Evolutionary conservation across 2,797 vertebrate species (phyloP), one percentile per base, ranked within the genome.

Genomic region (Myripristis jacobus): DNA sequence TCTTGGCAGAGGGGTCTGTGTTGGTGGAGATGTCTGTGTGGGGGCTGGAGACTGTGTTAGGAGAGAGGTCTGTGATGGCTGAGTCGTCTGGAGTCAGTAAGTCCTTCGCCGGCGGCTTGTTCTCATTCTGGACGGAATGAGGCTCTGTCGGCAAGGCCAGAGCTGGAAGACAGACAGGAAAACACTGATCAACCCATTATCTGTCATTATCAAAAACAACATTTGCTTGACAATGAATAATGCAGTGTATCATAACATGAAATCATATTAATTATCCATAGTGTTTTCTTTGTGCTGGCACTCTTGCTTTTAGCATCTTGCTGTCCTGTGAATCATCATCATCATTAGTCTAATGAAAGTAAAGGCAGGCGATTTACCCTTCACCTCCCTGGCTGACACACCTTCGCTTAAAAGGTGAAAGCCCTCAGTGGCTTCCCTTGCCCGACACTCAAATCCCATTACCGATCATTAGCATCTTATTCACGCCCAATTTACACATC

Each of bases 81-180:
- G 92, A 94, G 89, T 94, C 91, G 0, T 90, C 91, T 0, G 93
- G 87, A 48, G 81, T 93, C 61, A 85, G 85, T 5, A 66, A 55
- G 66, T 88, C 90, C 29, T 89, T 93, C 18, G 52, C 82, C 47
- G 66, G 46, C 46, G 66, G 78, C 50, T 87, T 83, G 64, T 90
- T 87, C n/a, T 82, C 88, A 41, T 79, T 77, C 66, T 86, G 81
- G 79, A 86, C 87, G 79, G 79, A 50, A 34, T 71, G 90, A 48
- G 77, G 60, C 16, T 86, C 88, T 4, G 84, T 66, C 62, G 85
- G 86, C 76, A 93, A 85, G 29, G 89, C 87, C 71, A 93, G 87
- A 77, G 75, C 94, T 94, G 87, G 22, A 73, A 64, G 60, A 68
- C 3, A 29, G 48, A 69, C 11, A 68, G 11, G 19, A 56, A 15